Conservation (phyloP, 2,113 vertebrate genomes). For the Pseudorasbora parva region DNA sequence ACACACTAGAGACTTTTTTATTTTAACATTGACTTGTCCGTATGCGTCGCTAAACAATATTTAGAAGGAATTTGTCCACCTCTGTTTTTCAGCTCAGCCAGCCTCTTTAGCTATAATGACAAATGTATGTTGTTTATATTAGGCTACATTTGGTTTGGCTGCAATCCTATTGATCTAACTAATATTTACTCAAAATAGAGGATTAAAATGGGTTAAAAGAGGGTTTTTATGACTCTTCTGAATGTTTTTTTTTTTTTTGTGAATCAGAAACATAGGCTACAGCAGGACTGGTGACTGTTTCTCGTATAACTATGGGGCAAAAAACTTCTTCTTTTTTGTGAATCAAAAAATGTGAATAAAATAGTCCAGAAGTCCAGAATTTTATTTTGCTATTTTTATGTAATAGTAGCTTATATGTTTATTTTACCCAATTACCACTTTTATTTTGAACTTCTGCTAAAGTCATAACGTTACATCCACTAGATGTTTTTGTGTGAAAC, state of each 20-base stretch:
- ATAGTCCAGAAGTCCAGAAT: not conserved
- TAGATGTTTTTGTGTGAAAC: too few relatives aligned
- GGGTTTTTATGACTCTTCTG: not conserved
- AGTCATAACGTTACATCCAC: not conserved
- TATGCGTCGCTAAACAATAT: not conserved
- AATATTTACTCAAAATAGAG: too few relatives aligned
- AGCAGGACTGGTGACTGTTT: not conserved
- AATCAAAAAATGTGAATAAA: not conserved
- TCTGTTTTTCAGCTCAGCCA: not conserved
- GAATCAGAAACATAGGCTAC: conserved; percentile 2
- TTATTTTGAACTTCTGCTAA: conserved; percentile 40
- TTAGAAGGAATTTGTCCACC: not conserved
- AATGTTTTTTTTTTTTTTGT: not conserved
- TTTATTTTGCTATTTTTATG: not conserved
- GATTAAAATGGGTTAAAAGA: too few relatives aligned
- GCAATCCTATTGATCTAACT: not conserved
- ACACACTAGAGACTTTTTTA: not conserved
- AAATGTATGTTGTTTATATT: not conserved
- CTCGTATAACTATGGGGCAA: not conserved
- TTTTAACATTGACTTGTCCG: not conserved
- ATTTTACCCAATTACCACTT: not conserved
- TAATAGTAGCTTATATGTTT: not conserved
- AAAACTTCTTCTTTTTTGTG: too few relatives aligned
- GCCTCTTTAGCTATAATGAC: not conserved
- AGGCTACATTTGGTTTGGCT: not conserved